phyloP scores from a whole-genome alignment of 2,797 vertebrate genomes.

The Enteromius mattozi region DNA sequence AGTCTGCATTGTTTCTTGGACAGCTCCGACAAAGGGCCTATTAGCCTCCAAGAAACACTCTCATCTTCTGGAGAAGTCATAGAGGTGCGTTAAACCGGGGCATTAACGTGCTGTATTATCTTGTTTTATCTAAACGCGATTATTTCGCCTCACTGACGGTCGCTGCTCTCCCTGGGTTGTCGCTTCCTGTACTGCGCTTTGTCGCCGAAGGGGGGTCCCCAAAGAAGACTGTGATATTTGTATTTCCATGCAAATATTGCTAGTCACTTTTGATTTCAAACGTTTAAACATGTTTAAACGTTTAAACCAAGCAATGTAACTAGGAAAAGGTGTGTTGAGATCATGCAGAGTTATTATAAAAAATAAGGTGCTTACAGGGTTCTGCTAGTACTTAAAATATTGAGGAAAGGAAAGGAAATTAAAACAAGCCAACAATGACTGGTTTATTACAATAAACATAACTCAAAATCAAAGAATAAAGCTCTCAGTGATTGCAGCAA shows the following conservation, averaged over 20 bases:
- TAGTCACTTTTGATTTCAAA: not conserved
- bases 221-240: not conserved
- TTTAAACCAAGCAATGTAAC: not conserved
- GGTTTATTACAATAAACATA: constrained; percentile 11
- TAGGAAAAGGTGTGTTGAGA: not conserved
- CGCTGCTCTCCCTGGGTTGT: not conserved
- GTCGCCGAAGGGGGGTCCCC: constrained; percentile 12
- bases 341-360: not conserved
- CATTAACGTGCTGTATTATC: not conserved
- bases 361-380: not conserved
- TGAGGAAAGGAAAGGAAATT: constrained; percentile 2
- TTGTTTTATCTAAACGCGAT: not conserved
- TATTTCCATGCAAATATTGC: not conserved
- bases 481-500: not conserved
- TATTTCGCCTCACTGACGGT: not conserved
- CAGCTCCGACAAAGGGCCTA: constrained; percentile 74
- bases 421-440: constrained; percentile 5
- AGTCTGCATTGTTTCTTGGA: constrained; percentile 74
- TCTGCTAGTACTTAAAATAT: not conserved
- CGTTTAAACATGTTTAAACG: not conserved
- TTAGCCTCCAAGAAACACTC: constrained; percentile 70
- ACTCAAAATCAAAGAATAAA: constrained; percentile 24
- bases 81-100: not conserved
- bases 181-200: constrained; percentile 11
- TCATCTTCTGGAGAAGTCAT: constrained; percentile 71